These are phyloP conservation scores for Barbus barbus DNA, from an alignment of 2,113 vertebrate species.

Conservation along the genomic window DNA sequence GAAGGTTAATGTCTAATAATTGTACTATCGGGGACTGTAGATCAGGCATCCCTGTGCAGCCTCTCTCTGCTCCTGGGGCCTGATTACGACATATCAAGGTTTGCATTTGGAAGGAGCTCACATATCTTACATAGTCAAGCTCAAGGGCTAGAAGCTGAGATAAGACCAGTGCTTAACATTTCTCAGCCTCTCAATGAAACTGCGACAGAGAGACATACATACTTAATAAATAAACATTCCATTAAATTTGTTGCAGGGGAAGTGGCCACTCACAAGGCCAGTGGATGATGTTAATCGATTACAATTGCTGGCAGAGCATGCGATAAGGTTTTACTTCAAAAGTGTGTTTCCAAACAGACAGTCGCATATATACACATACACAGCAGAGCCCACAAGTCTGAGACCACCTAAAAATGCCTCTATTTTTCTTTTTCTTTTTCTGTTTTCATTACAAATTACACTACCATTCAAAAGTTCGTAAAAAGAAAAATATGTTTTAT, in stretches of 20 bases:
- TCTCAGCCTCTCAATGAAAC: conserved; percentile 7
- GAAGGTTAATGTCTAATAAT: conserved; percentile 58
- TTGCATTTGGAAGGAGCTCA: conserved; percentile 26
- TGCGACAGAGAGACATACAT: background rate
- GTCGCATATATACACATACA: background rate
- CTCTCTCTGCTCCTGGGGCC: conserved; percentile 31
- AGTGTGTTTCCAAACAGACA: background rate
- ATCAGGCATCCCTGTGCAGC: conserved; percentile 12
- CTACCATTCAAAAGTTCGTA: background rate
- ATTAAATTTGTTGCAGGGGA: conserved; percentile 17
- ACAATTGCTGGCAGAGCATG: background rate
- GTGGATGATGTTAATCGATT: conserved; percentile 37
- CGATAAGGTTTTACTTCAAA: conserved; percentile 4
- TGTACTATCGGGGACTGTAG: conserved; percentile 45
- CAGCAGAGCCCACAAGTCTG: background rate
- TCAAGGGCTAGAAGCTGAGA: conserved; percentile 12
- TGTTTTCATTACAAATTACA: background rate
- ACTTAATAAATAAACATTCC: conserved; percentile 35
- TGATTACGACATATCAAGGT: conserved; percentile 50
- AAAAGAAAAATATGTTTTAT: background rate
- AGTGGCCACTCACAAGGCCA: conserved; percentile 8
- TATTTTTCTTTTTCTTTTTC: background rate
- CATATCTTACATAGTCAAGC: conserved; percentile 32
- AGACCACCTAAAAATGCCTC: background rate
- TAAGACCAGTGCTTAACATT: conserved; percentile 10